phyloP scores from a whole-genome alignment of 2,888 invertebrate species.

The Erpobdella octoculata region DNA sequence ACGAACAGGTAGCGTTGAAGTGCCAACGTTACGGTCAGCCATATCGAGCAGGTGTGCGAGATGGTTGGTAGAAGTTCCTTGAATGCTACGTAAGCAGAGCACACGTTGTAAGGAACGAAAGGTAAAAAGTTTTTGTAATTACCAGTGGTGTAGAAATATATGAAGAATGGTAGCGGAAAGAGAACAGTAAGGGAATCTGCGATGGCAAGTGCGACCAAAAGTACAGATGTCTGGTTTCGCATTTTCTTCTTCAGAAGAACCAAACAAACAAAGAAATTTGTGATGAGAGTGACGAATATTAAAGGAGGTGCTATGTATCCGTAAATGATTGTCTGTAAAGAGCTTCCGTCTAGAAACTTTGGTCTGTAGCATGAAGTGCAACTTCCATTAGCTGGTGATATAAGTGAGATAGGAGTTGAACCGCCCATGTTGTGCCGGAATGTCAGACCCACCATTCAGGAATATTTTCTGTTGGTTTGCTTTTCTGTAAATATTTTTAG shows the following conservation, averaged over 20 bases:
- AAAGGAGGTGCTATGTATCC: slow-evolving; percentile 76
- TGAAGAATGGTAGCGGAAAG: slow-evolving; percentile 59
- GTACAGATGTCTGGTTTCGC: slow-evolving; percentile 83
- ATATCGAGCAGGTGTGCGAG: slow-evolving; percentile 34
- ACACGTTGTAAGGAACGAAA: slow-evolving; percentile 66
- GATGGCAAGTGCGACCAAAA: slow-evolving; percentile 88
- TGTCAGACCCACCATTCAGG: too few relatives aligned
- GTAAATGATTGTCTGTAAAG: slow-evolving; percentile 54
- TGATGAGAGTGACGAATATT: slow-evolving; percentile 73
- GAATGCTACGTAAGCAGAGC: slow-evolving; percentile 62
- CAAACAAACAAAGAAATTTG: slow-evolving; percentile 81
- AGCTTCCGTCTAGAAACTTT: slow-evolving; percentile 8
- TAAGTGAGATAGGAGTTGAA: too few relatives aligned
- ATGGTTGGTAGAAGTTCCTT: slow-evolving; percentile 47
- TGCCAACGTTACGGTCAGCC: slow-evolving; percentile 35
- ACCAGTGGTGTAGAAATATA: slow-evolving; percentile 83
- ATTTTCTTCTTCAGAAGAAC: slow-evolving; percentile 82
- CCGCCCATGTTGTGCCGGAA: too few relatives aligned
- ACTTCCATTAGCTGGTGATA: too few relatives aligned
- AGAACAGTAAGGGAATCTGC: slow-evolving; percentile 79
- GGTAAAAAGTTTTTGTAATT: slow-evolving; percentile 74
- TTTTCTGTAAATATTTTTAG: too few relatives aligned
- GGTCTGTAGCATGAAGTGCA: background rate
- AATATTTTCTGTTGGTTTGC: too few relatives aligned
- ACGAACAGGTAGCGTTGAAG: slow-evolving; percentile 84